These are phyloP conservation scores for Lycophotia porphyrea DNA, from an alignment of 2,888 invertebrate genomes.

Conservation along the genomic window DNA sequence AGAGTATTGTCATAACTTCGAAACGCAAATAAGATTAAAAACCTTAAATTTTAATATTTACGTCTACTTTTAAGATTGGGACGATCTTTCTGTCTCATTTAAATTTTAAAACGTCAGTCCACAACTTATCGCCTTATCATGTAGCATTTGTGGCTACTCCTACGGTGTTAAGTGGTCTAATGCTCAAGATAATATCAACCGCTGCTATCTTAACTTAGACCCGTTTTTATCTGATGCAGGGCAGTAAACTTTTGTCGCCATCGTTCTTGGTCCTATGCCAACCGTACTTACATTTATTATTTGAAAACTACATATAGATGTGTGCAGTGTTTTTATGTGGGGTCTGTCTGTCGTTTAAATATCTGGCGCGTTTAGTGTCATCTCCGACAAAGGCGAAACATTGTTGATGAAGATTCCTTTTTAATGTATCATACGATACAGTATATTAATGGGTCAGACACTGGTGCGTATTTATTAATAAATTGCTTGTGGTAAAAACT, in stretches of 20 bases:
- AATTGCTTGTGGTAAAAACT: slow-evolving; percentile 8
- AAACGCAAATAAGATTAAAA: slow-evolving; percentile 8
- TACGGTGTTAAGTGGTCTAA: slow-evolving; percentile 27
- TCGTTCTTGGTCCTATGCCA: slow-evolving; percentile 69
- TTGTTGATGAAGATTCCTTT: slow-evolving; percentile 23
- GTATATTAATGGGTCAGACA: slow-evolving; percentile 22
- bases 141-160: slow-evolving; percentile 21
- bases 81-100: slow-evolving; percentile 23
- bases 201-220: slow-evolving; percentile 65
- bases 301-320: slow-evolving; percentile 47
- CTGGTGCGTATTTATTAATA: slow-evolving; percentile 16
- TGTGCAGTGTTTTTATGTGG: slow-evolving; percentile 51
- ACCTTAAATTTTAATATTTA: neutral
- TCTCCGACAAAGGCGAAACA: slow-evolving; percentile 30
- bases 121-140: slow-evolving; percentile 35
- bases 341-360: slow-evolving; percentile 52
- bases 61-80: neutral
- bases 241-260: slow-evolving; percentile 70
- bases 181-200: slow-evolving; percentile 46
- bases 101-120: slow-evolving; percentile 34
- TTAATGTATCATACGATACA: slow-evolving; percentile 39
- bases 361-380: slow-evolving; percentile 47
- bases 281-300: slow-evolving; percentile 64
- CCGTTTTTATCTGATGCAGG: slow-evolving; percentile 64
- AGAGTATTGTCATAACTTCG: slow-evolving; percentile 4